Evolutionary conservation across 1,140 invertebrate genomes (phyloP).

Genomic region (Pararge aegeria): DNA sequence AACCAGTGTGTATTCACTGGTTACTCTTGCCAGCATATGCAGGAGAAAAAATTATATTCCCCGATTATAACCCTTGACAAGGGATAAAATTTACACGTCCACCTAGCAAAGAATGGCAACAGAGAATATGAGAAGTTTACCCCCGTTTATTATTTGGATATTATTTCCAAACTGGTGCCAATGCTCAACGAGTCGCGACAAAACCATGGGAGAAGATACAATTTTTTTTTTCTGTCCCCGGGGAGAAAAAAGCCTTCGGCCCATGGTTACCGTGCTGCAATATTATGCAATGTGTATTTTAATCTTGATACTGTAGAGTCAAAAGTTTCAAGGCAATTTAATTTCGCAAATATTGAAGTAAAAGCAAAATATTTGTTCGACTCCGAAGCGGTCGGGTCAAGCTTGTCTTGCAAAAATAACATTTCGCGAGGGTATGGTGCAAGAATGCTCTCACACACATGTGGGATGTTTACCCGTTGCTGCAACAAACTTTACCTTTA

Average conservation of each 20-base stretch:
- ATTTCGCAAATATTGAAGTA: constrained; percentile 3
- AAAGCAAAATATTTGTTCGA: background rate
- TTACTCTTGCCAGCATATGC: no score
- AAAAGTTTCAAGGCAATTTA: background rate
- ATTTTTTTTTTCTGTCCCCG: no score
- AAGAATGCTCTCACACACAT: background rate
- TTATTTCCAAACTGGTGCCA: no score
- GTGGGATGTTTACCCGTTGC: background rate
- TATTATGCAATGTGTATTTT: background rate
- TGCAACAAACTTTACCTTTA: background rate
- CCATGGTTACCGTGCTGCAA: background rate
- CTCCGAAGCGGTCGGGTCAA: background rate
- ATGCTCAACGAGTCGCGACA: no score
- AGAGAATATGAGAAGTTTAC: no score
- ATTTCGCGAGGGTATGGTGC: background rate
- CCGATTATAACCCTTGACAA: no score
- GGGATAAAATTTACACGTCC: no score
- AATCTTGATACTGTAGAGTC: background rate
- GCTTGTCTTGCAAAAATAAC: constrained; percentile 4
- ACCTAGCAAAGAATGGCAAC: no score
- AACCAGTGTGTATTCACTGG: no score
- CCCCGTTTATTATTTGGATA: no score
- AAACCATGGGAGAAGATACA: no score
- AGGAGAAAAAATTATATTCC: no score
- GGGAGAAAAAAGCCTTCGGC: background rate